A percentile compares a stretch with the other conserved stretches of the same genome.
phyloP scores from a whole-genome alignment of 2,797 vertebrate genomes.

The Clarias pachynema region DNA sequence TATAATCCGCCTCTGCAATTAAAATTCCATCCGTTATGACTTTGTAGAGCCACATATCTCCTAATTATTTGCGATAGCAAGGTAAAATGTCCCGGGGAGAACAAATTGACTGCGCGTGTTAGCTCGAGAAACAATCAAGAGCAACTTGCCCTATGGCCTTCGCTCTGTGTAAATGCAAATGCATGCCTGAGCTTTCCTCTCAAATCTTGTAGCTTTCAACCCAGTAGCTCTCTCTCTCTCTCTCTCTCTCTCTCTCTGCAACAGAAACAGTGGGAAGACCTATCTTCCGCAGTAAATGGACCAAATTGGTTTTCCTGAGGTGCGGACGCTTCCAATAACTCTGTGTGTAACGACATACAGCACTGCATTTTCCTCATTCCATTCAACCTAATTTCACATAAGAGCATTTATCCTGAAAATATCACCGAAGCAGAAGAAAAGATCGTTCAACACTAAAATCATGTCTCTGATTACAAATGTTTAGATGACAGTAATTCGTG shows the following conservation, averaged over 20 bases:
- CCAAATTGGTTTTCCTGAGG: slow-evolving; percentile 13
- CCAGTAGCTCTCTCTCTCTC: not conserved
- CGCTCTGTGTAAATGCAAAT: slow-evolving; percentile 38
- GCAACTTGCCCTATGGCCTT: slow-evolving; percentile 25
- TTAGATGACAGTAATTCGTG: not conserved
- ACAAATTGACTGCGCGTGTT: slow-evolving; percentile 44
- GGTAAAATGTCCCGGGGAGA: slow-evolving; percentile 40
- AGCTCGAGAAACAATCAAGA: slow-evolving; percentile 43
- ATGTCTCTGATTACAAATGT: not conserved
- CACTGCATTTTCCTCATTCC: not conserved
- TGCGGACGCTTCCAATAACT: not conserved
- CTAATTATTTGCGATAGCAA: slow-evolving; percentile 39
- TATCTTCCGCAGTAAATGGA: slow-evolving; percentile 20
- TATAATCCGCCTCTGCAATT: slow-evolving; percentile 30
- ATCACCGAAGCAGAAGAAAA: not conserved
- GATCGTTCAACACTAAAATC: not conserved
- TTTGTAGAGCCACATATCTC: slow-evolving; percentile 36
- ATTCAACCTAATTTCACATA: not conserved
- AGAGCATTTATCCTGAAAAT: not conserved
- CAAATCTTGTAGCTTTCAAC: slow-evolving; percentile 25
- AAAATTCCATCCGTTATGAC: slow-evolving; percentile 20
- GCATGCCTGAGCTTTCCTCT: slow-evolving; percentile 1
- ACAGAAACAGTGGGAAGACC: slow-evolving; percentile 19
- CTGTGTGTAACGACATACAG: not conserved
- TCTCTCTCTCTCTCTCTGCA: slow-evolving; percentile 14